Evolutionary conservation across 2,888 invertebrate species (phyloP).

Genomic region (Drosophila lutescens): DNA sequence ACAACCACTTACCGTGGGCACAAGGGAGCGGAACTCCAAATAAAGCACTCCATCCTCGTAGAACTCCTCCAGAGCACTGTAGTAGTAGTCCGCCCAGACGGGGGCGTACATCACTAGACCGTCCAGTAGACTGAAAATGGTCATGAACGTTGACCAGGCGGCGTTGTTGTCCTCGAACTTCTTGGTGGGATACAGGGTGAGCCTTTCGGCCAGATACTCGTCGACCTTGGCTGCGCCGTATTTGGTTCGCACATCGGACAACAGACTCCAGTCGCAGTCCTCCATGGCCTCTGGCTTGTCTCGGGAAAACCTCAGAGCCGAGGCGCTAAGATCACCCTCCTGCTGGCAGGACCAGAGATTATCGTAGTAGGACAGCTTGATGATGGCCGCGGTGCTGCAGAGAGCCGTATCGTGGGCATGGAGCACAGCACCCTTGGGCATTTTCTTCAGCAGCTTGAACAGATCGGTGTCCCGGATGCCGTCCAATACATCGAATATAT

Average conservation of each 20-base stretch:
- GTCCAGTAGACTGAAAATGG: constrained; percentile 86
- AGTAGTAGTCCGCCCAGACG: constrained; percentile 88
- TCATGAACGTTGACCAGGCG: constrained; percentile 87
- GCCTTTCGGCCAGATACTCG: constrained; percentile 85
- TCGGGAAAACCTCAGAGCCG: constrained; percentile 65
- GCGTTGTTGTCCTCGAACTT: constrained; percentile 86
- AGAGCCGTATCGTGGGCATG: constrained; percentile 89
- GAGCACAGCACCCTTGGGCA: constrained; percentile 91
- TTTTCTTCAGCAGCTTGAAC: constrained; percentile 84
- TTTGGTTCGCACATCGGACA: constrained; percentile 64
- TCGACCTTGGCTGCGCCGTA: constrained; percentile 84
- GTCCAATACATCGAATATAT: constrained; percentile 87
- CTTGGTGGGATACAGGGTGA: constrained; percentile 86
- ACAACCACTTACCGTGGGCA: constrained; percentile 85
- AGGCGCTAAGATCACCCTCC: constrained; percentile 43
- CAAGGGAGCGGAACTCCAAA: constrained; percentile 88
- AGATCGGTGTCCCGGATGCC: constrained; percentile 87
- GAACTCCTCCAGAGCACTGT: constrained; percentile 87
- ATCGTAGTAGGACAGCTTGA: constrained; percentile 87
- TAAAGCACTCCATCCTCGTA: constrained; percentile 89
- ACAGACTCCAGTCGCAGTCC: constrained; percentile 71
- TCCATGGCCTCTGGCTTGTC: constrained; percentile 39
- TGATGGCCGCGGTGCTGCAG: constrained; percentile 87
- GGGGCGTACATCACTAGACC: constrained; percentile 87
- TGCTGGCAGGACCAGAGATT: constrained; percentile 85